Conservation (phyloP, 2,888 invertebrate species). For the Phengaris alcon region DNA sequence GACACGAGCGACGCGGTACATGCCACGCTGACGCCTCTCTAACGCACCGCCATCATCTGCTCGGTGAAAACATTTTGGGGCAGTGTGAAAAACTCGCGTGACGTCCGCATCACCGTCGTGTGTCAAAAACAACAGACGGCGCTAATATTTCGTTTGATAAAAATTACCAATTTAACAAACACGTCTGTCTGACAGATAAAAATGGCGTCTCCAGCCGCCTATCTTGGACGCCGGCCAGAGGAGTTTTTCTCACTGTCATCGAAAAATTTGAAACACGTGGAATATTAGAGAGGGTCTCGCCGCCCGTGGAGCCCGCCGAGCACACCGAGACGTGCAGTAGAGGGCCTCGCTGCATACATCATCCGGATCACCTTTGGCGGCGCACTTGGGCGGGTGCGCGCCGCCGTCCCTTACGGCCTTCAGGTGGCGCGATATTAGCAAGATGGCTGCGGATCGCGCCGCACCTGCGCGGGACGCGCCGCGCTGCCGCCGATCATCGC, state of each 20-base stretch:
- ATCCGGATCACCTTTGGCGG: constrained; percentile 80
- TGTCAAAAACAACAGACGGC: constrained; percentile 5
- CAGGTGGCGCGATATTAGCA: constrained; percentile 94
- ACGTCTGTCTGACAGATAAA: background rate
- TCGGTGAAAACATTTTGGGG: constrained; percentile 1
- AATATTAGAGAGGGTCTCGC: constrained; percentile 46
- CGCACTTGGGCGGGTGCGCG: constrained; percentile 78
- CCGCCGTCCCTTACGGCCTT: constrained; percentile 79
- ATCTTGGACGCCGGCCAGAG: background rate
- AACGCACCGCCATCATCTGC: constrained; percentile 42
- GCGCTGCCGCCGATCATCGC: constrained; percentile 66
- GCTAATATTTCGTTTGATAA: constrained; percentile 27
- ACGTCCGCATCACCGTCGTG: background rate
- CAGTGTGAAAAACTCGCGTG: background rate
- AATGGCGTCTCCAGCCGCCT: background rate
- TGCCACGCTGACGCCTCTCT: constrained; percentile 53
- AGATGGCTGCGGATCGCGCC: constrained; percentile 95
- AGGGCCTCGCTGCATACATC: constrained; percentile 74
- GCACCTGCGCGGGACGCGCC: constrained; percentile 93
- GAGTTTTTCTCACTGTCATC: background rate
- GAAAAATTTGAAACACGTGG: background rate
- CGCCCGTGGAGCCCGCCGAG: constrained; percentile 47
- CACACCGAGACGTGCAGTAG: constrained; percentile 69
- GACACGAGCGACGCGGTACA: constrained; percentile 62
- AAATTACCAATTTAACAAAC: background rate